Percentiles rank a stretch among this genome's conserved stretches.
Evolutionary conservation across 1,140 invertebrate genomes (phyloP).

Genomic region (Macrocentrus cingulum): DNA sequence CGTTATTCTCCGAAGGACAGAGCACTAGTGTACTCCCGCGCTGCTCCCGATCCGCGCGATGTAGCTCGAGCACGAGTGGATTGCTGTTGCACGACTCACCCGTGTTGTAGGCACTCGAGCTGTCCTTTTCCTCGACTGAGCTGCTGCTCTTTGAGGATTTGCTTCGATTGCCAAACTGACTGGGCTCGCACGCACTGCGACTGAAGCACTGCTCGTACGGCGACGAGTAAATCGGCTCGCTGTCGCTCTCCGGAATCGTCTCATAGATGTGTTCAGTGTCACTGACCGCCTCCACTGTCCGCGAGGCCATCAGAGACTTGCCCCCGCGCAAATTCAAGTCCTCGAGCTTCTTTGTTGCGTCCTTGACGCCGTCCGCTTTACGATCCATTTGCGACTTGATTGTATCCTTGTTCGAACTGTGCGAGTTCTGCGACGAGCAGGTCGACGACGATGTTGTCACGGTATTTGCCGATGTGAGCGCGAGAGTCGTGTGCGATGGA

Average conservation of each 20-base stretch:
- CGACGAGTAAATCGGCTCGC: slow-evolving; percentile 69
- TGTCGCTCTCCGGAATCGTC: slow-evolving; percentile 68
- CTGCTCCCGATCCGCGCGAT: slow-evolving; percentile 54
- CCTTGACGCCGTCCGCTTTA: slow-evolving; percentile 45
- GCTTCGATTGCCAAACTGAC: slow-evolving; percentile 44
- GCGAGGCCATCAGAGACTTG: slow-evolving; percentile 31
- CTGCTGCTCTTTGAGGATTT: slow-evolving; percentile 60
- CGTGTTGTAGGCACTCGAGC: slow-evolving; percentile 77
- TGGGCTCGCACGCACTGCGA: slow-evolving; percentile 29
- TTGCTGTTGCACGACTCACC: slow-evolving; percentile 76
- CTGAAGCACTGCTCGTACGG: slow-evolving; percentile 59
- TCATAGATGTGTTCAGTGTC: slow-evolving; percentile 71
- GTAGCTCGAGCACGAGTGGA: slow-evolving; percentile 65
- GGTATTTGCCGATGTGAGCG: slow-evolving; percentile 8
- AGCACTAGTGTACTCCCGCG: slow-evolving; percentile 58
- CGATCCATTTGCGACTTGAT: slow-evolving; percentile 32
- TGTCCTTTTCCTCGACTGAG: slow-evolving; percentile 65
- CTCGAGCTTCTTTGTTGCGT: slow-evolving; percentile 48
- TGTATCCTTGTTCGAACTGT: slow-evolving; percentile 36
- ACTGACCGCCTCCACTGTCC: slow-evolving; percentile 46
- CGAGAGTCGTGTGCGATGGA: slow-evolving; percentile 35
- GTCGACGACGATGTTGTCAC: slow-evolving; percentile 34
- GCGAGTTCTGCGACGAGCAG: slow-evolving; percentile 38
- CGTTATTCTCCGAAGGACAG: slow-evolving; percentile 41
- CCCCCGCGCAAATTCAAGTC: slow-evolving; percentile 35